Evolutionary conservation across 1,140 invertebrate genomes (phyloP).

Genomic region (Nasonia longicornis): DNA sequence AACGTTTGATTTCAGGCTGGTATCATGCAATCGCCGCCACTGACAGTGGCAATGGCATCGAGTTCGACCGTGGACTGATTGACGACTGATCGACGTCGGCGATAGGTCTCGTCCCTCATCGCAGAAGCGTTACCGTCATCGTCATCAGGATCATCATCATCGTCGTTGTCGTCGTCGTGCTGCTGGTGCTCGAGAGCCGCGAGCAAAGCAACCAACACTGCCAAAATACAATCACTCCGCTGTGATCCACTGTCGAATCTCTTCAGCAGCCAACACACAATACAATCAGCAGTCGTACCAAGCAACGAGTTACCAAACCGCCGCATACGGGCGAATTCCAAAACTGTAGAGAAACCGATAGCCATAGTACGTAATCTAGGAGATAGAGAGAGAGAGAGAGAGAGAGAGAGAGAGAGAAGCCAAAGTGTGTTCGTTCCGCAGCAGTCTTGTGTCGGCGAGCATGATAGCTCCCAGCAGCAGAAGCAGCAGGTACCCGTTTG

Average conservation of each 20-base stretch:
- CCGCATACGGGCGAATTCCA: background rate
- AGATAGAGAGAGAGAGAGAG: no score
- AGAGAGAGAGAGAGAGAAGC: no score
- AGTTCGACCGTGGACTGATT: slow-evolving; percentile 6
- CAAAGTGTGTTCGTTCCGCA: background rate
- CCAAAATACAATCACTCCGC: background rate
- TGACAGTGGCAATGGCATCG: slow-evolving; percentile 9
- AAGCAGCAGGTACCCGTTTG: background rate
- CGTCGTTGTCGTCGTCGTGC: background rate
- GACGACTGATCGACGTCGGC: slow-evolving; percentile 23
- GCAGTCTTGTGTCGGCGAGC: background rate
- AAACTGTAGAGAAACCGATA: background rate
- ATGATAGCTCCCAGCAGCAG: background rate
- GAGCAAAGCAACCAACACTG: background rate
- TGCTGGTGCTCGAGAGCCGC: background rate
- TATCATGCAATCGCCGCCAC: slow-evolving; percentile 13
- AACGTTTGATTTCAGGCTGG: slow-evolving; percentile 29
- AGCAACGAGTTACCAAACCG: background rate
- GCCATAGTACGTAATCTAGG: no score
- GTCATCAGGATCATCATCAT: background rate
- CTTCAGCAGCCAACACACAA: background rate
- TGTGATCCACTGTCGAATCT: background rate
- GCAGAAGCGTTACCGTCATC: background rate
- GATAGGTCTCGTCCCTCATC: background rate
- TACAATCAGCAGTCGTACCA: background rate